These are phyloP conservation scores for Thera britannica DNA, from an alignment of 2,888 invertebrate species.

Conservation along the genomic window DNA sequence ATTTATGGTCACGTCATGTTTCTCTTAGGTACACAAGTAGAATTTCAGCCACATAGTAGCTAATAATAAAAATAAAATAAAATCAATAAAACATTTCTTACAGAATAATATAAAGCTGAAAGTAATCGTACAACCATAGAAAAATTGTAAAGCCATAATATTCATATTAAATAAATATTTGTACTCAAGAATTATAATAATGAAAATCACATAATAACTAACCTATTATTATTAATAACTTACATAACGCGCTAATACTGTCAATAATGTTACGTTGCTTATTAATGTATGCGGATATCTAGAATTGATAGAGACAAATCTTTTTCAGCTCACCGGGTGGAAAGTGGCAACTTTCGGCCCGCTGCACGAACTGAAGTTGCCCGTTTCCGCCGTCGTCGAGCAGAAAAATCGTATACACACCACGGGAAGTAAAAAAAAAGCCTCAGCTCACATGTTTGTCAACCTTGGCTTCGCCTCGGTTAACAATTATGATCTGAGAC, in stretches of 20 bases:
- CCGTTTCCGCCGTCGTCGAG: no score
- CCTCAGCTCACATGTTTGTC: no score
- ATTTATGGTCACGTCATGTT: slow-evolving; percentile 60
- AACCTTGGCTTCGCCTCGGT: no score
- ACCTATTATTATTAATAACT: slow-evolving; percentile 15
- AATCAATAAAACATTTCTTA: slow-evolving; percentile 35
- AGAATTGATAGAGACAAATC: neutral
- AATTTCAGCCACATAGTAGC: slow-evolving; percentile 20
- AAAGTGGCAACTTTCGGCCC: no score
- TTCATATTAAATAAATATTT: slow-evolving; percentile 38
- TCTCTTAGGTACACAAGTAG: slow-evolving; percentile 47
- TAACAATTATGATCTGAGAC: no score
- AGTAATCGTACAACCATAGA: slow-evolving; percentile 28
- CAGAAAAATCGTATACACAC: no score
- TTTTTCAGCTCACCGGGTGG: no score
- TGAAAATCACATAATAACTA: slow-evolving; percentile 26
- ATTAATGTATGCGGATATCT: neutral
- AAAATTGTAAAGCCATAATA: slow-evolving; percentile 28
- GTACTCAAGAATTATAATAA: slow-evolving; percentile 34
- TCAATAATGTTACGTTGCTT: neutral
- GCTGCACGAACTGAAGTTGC: no score
- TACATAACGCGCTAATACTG: slow-evolving; percentile 30
- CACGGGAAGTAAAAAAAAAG: no score
- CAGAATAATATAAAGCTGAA: slow-evolving; percentile 41
- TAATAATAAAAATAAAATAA: slow-evolving; percentile 35